phyloP scores from a whole-genome alignment of 2,113 vertebrate species.

The Xenopus laevis region DNA sequence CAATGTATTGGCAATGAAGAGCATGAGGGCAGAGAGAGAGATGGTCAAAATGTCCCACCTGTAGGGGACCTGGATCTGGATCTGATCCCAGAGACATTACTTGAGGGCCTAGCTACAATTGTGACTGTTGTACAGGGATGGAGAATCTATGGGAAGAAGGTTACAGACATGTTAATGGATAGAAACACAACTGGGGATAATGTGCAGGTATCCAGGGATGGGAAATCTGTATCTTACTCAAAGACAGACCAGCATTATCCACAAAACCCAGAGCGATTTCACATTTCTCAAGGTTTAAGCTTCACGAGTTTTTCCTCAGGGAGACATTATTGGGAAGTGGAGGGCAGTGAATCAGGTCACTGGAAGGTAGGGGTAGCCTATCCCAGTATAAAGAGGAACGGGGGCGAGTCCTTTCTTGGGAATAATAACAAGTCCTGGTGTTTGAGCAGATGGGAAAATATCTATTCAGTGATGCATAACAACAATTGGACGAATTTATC shows the following conservation, averaged over 20 bases:
- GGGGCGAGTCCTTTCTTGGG: too few relatives aligned
- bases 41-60: not conserved
- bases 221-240: not conserved
- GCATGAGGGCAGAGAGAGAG: not conserved
- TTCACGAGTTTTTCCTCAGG: not conserved
- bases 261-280: not conserved
- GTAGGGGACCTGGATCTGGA: not conserved
- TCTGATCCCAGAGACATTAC: not conserved
- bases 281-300: not conserved
- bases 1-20: not conserved
- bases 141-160: not conserved
- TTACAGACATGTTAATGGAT: not conserved
- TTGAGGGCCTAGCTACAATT: not conserved
- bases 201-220: not conserved
- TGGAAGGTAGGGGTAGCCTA: too few relatives aligned
- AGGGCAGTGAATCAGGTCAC: too few relatives aligned
- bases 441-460: too few relatives aligned
- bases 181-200: not conserved
- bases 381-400: too few relatives aligned
- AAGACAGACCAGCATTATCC: not conserved
- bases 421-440: too few relatives aligned
- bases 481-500: too few relatives aligned
- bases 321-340: not conserved
- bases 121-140: not conserved
- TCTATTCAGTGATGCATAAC: too few relatives aligned